Base-by-base conservation (phyloP, 2,888 invertebrate species). In the Caenorhabditis sp. region DNA sequence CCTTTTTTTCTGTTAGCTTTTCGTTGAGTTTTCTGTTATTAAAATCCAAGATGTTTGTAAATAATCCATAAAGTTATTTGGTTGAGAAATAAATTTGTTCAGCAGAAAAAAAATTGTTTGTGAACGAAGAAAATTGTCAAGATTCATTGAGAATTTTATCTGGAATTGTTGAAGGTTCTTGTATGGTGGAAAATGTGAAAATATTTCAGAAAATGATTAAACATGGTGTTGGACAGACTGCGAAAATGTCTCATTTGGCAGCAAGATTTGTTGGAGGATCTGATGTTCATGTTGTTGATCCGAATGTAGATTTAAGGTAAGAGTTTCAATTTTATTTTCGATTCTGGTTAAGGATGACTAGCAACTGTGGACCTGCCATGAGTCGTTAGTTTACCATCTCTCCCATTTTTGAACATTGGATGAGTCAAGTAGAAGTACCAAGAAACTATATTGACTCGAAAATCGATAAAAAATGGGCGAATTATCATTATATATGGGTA, bases 251-350 rank as follows among this genome's bases (percentile, higher is more conserved):
- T n/a, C 70, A 76, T 67, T 53, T 83, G 23, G 83, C 83, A 3
- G 77, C 80, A 1, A 69, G 74, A 67, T 83, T 78, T 68, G 73
- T 76, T 10, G 80, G 82, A 3, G 72, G 74, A n/a, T 63, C 71
- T 5, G 81, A 68, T 27, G 72, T 75, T 1, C 83, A 83, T 63
- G 81, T 85, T 10, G 85, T 84, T 0, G 85, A 85, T 66, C 85
- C 85, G 4, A 56, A 66, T 7, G 77, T 85, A 8, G 84, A 85
- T 70, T 66, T 80, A 52, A 68, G 76, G 76, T 80, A 20, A 43
- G 36, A 8, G 7, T n/a, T n/a, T n/a, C n/a, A n/a, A 31, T 31
- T 31, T 31, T 31, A 31, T 31, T 38, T 12, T 52, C 8, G 21
- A 12, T 12, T 7, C 17, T 52, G n/a, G 17, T 7, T 12, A 52